Evolutionary conservation across 2,113 vertebrate genomes (phyloP), one percentile per base, ranked within the genome.

Genomic region (Columba janthina): DNA sequence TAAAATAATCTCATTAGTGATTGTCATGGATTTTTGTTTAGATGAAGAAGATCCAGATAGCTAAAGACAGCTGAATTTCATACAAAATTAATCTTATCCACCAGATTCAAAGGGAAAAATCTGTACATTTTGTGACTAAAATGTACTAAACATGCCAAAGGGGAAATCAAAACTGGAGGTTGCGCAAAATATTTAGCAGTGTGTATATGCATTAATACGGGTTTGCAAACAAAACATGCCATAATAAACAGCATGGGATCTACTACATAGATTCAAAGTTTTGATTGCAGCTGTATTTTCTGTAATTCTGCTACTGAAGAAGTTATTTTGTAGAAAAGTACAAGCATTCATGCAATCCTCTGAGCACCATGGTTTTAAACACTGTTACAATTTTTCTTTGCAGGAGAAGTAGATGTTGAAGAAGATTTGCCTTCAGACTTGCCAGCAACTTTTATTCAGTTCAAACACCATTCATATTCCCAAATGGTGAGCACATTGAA

Each of bases 401-500:
- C 79, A 97, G 97, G 97, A n/a, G 96, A 97, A 82, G 80, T 93
- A 75, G 77, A 71, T 32, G 61, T 96, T 79, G 96, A 93, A 53
- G 97, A 97, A 84, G 97, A 96, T 34, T 76, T 80, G 40, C 76
- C 88, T 85, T 77, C 84, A 58, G 98, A 98, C 70, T 94, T 98
- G 21, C 98, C 99, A 9, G 97, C 96, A 65, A 98, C 98, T 62
- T 98, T 98, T 96, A 98, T 99, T 67, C 98, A 97, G 95, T 99
- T 99, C 84, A 98, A 97, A 14, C 98, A 99, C 87, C 99, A 99
- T 83, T 98, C 98, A 7, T 99, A 99, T 19, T 42, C 97, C 31
- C 98, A 99, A 96, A 99, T 99, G 99, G 98, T 98, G 93, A 98
- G 97, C 40, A 93, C 97, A 2, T 89, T 99, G 93, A 99, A 98